Percentiles rank a stretch among this genome's conserved stretches.
Evolutionary conservation across 2,113 vertebrate species (phyloP).

Genomic region (Dolichotis patagonum): DNA sequence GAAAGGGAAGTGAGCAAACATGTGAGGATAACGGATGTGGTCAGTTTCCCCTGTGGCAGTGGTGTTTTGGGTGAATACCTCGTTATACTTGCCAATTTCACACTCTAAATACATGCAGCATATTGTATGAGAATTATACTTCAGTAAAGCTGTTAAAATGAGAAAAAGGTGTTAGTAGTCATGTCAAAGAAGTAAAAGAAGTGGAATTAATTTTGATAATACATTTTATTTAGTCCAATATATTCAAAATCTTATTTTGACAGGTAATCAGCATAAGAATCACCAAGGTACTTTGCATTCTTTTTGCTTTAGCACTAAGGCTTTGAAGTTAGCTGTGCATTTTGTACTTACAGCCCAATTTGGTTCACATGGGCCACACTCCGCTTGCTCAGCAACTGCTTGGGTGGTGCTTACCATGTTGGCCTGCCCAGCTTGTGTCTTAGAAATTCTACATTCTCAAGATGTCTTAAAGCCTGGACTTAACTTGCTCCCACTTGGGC

Average conservation of each 20-base stretch:
- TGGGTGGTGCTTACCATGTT: fast-evolving
- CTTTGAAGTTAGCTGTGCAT: not conserved
- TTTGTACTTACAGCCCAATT: not conserved
- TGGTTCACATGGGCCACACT: no score
- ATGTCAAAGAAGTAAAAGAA: not conserved
- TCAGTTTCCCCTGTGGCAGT: not conserved
- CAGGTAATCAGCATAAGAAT: not conserved
- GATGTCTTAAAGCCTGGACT: not conserved
- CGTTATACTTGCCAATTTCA: not conserved
- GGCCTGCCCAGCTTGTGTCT: not conserved
- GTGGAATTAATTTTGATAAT: slow-evolving; percentile 4
- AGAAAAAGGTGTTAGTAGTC: not conserved
- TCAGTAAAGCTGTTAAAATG: not conserved
- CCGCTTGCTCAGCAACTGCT: fast-evolving
- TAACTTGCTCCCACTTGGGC: not conserved
- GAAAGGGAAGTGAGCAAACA: not conserved
- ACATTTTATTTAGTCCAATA: not conserved
- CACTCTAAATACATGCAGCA: not conserved
- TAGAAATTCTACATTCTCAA: not conserved
- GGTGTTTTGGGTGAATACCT: not conserved
- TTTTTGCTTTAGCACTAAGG: not conserved
- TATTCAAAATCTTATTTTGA: slow-evolving; percentile 19
- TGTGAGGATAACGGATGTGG: not conserved
- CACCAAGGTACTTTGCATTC: not conserved
- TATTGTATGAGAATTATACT: not conserved